These are phyloP conservation scores for Psephotus haematonotus DNA, from an alignment of 2,113 vertebrate species.

Conservation along the genomic window DNA sequence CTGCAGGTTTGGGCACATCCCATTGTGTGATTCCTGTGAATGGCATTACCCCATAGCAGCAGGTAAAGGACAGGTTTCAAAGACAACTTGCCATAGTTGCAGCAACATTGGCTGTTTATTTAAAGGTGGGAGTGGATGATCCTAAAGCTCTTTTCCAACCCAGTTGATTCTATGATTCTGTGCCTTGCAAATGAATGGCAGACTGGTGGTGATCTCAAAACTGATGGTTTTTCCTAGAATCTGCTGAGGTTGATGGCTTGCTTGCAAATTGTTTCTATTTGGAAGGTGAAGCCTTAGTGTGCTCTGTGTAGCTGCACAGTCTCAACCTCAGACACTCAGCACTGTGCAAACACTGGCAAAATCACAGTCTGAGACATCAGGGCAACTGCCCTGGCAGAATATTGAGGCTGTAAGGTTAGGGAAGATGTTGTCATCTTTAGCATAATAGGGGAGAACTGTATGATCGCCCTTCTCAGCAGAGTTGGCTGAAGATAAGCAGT, in stretches of 20 bases:
- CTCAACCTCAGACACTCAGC: neutral
- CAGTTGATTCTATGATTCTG: neutral
- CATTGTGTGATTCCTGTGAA: neutral
- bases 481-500: neutral
- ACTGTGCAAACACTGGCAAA: neutral
- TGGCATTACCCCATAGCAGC: neutral
- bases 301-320: neutral
- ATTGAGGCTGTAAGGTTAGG: neutral
- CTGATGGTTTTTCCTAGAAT: neutral
- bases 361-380: too few species aligned
- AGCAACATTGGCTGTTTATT: neutral
- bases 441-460: rapidly evolving
- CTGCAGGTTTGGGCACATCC: neutral
- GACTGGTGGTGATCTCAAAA: neutral
- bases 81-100: neutral
- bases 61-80: neutral
- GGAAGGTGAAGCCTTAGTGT: neutral
- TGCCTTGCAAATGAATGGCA: neutral
- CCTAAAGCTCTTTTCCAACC: neutral
- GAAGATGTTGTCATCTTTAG: neutral
- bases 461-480: neutral
- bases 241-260: neutral
- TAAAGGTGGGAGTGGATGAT: neutral
- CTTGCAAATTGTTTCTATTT: neutral
- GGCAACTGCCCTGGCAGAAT: neutral